Percentiles rank a stretch among this genome's conserved stretches.
Evolutionary conservation across 2,797 vertebrate species (phyloP).

Genomic region (Linurgus olivaceus): DNA sequence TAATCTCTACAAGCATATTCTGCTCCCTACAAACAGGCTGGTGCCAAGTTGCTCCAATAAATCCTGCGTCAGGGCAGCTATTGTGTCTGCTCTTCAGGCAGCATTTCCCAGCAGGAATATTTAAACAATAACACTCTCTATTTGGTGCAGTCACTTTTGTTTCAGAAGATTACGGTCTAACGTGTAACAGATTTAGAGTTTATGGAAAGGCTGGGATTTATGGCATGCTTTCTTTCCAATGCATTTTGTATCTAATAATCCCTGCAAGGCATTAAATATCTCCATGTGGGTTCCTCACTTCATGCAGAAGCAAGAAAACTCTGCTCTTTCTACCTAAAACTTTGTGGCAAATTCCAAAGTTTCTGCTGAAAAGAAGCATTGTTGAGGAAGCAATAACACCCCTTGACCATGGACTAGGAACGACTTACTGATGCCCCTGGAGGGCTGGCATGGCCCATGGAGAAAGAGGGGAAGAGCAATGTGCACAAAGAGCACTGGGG

Average conservation of each 20-base stretch:
- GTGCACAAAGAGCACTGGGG: accelerated
- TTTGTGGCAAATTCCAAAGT: neutral
- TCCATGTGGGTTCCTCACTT: neutral
- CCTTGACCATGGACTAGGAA: accelerated
- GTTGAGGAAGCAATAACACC: neutral
- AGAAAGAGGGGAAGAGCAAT: neutral
- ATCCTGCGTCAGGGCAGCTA: slow-evolving; percentile 48
- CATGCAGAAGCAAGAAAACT: neutral
- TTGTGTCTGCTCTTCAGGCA: slow-evolving; percentile 34
- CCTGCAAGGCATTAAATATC: neutral
- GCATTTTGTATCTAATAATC: neutral
- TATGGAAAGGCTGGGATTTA: neutral
- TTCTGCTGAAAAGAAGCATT: neutral
- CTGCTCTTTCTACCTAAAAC: neutral
- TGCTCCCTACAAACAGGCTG: slow-evolving; percentile 41
- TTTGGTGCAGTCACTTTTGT: slow-evolving; percentile 55
- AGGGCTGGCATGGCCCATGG: too few relatives aligned
- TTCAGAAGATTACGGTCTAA: slow-evolving; percentile 25
- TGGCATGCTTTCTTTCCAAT: neutral
- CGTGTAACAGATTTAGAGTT: slow-evolving; percentile 31
- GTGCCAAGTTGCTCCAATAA: slow-evolving; percentile 62
- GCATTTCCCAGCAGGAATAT: slow-evolving; percentile 67
- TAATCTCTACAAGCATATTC: slow-evolving; percentile 74
- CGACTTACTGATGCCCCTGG: neutral
- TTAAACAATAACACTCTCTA: slow-evolving; percentile 58